Conservation (phyloP, 2,888 invertebrate genomes). For the Eutolmus rufibarbis region DNA sequence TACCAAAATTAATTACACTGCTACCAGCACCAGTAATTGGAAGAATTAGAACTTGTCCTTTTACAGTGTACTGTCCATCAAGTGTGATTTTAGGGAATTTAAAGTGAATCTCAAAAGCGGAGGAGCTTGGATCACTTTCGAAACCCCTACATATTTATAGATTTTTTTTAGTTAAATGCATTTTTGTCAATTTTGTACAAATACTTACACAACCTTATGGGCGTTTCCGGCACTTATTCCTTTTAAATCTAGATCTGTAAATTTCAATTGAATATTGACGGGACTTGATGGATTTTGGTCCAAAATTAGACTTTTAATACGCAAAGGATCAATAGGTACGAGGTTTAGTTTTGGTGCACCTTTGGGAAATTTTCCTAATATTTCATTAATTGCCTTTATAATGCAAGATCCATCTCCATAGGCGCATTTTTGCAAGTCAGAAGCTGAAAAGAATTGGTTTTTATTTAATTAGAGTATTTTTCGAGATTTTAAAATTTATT, state of each 20-base stretch:
- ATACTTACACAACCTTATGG: slow-evolving; percentile 51
- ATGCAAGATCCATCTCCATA: slow-evolving; percentile 46
- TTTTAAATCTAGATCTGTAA: slow-evolving; percentile 54
- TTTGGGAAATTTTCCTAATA: background rate
- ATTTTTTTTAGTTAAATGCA: background rate
- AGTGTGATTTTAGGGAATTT: slow-evolving; percentile 52
- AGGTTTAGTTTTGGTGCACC: slow-evolving; percentile 56
- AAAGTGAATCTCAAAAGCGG: slow-evolving; percentile 51
- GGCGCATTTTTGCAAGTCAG: slow-evolving; percentile 44
- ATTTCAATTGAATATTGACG: slow-evolving; percentile 56
- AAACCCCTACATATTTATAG: slow-evolving; percentile 53
- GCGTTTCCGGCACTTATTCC: slow-evolving; percentile 53
- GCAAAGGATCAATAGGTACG: slow-evolving; percentile 56
- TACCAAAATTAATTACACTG: slow-evolving; percentile 53
- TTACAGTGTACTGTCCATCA: slow-evolving; percentile 55
- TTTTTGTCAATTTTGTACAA: background rate
- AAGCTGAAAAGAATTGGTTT: slow-evolving; percentile 43
- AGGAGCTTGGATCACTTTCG: slow-evolving; percentile 44
- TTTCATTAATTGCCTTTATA: slow-evolving; percentile 35
- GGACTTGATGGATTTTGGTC: slow-evolving; percentile 56
- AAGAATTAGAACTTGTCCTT: slow-evolving; percentile 55
- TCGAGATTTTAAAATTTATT: too few relatives aligned
- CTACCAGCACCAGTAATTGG: slow-evolving; percentile 56
- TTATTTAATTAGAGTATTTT: background rate
- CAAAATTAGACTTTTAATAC: slow-evolving; percentile 53